Evolutionary conservation across 2,113 vertebrate species (phyloP).

Genomic region (Xiphorhynchus elegans): DNA sequence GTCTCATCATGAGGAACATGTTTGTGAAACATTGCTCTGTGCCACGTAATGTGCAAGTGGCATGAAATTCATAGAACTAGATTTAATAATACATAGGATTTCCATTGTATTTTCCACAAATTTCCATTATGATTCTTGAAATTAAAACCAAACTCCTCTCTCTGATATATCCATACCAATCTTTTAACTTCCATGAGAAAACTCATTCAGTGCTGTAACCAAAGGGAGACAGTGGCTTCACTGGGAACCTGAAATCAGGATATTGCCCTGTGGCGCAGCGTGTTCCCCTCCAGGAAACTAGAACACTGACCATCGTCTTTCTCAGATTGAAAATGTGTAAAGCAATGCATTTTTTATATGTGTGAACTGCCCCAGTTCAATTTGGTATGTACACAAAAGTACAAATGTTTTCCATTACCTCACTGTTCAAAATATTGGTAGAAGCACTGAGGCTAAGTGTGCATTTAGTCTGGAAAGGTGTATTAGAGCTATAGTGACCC

Average conservation of each 20-base stretch:
- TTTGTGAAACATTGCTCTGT: not conserved
- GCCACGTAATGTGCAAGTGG: not conserved
- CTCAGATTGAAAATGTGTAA: not conserved
- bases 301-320: not conserved
- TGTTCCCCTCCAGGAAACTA: not conserved
- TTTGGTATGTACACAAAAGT: not conserved
- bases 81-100: not conserved
- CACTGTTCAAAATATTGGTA: not conserved
- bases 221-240: not conserved
- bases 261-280: rapidly evolving
- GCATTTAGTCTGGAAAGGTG: not conserved
- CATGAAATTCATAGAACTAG: not conserved
- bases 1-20: not conserved
- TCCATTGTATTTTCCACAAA: not conserved
- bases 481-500: not conserved
- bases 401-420: not conserved
- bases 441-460: not conserved
- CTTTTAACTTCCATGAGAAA: not conserved
- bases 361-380: not conserved
- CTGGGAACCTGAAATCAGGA: not conserved
- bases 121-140: not conserved
- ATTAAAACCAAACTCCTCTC: not conserved
- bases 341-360: not conserved
- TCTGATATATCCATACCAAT: not conserved
- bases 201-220: not conserved